Conservation (phyloP, 1,140 invertebrate species). For the Episyrphus balteatus region DNA sequence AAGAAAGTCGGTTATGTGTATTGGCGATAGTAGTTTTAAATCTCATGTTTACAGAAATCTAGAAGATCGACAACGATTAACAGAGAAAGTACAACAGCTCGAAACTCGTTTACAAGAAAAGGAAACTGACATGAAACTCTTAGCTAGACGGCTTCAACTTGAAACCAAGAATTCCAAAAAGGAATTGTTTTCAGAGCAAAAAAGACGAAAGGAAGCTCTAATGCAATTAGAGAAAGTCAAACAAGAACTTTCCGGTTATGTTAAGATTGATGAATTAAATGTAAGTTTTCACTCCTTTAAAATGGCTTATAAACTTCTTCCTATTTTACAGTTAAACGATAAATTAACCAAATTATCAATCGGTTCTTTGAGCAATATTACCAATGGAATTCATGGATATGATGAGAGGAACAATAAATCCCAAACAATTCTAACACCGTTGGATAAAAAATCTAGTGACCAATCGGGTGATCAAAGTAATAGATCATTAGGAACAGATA, state of each 20-base stretch:
- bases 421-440: conserved; percentile 38
- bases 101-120: conserved; percentile 52
- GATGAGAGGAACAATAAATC: too few species aligned
- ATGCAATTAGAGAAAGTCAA: conserved; percentile 51
- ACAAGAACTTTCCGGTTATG: conserved; percentile 26
- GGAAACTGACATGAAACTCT: conserved; percentile 53
- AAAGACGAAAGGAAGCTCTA: conserved; percentile 57
- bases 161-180: conserved; percentile 61
- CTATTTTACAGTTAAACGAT: too few species aligned
- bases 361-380: too few species aligned
- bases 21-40: too few species aligned
- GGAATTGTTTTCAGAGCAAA: conserved; percentile 53
- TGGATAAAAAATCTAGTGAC: conserved; percentile 22
- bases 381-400: too few species aligned
- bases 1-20: conserved; percentile 5
- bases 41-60: conserved; percentile 53
- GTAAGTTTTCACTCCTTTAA: conserved; percentile 7
- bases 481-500: conserved; percentile 39
- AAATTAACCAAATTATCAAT: too few species aligned
- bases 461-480: conserved; percentile 36
- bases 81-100: conserved; percentile 49
- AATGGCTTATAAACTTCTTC: too few species aligned
- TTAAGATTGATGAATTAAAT: conserved; percentile 27
- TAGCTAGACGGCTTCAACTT: conserved; percentile 53
- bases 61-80: conserved; percentile 57